Conservation (phyloP, 2,888 invertebrate species). For the Folsomia manolachei region DNA sequence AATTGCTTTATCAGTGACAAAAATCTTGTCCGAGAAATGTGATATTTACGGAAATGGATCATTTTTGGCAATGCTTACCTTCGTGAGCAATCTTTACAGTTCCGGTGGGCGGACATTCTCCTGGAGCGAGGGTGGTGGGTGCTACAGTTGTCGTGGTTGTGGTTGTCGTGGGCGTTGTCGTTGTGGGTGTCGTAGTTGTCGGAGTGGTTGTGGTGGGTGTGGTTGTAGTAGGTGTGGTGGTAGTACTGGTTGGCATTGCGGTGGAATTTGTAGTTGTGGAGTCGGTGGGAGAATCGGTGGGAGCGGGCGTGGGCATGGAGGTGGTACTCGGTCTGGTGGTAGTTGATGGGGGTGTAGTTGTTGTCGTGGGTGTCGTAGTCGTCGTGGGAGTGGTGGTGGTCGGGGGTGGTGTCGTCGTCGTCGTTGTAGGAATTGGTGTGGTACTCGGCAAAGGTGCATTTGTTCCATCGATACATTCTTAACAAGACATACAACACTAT, state of each 20-base stretch:
- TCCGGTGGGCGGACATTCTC: neutral
- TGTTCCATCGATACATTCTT: too few species aligned
- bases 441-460: neutral
- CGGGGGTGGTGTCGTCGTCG: neutral
- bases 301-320: neutral
- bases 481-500: too few species aligned
- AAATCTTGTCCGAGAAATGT: too few species aligned
- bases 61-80: neutral
- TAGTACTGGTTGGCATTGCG: neutral
- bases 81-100: neutral
- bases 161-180: neutral
- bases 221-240: neutral
- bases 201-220: neutral
- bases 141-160: neutral
- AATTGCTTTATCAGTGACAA: neutral
- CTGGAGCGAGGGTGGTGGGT: neutral
- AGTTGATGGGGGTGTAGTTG: neutral
- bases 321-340: neutral
- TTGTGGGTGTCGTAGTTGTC: neutral
- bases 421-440: neutral
- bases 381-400: neutral
- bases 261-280: neutral
- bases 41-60: neutral
- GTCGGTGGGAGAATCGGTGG: neutral
- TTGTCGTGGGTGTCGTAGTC: neutral